Evolutionary conservation across 2,797 vertebrate genomes (phyloP).

Genomic region (Meriones psammophilus): DNA sequence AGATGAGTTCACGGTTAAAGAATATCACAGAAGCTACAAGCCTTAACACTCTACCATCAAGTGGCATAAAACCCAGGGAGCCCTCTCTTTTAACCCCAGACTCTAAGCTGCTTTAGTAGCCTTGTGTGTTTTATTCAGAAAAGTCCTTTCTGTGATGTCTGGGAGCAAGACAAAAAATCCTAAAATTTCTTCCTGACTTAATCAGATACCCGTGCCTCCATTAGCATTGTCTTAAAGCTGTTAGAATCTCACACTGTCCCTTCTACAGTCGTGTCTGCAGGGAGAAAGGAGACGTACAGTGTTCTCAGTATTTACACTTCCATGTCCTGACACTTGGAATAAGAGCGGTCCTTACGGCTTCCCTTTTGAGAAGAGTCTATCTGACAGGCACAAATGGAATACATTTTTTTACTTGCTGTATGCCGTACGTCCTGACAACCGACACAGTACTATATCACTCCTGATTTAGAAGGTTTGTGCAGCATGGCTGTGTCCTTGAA

Average conservation of each 20-base stretch:
- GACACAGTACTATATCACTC: constrained; percentile 2
- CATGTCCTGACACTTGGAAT: constrained; percentile 9
- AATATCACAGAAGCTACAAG: constrained; percentile 53
- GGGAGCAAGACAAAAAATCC: constrained; percentile 41
- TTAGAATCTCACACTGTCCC: constrained; percentile 10
- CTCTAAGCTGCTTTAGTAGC: constrained; percentile 32
- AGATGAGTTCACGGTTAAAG: constrained; percentile 69
- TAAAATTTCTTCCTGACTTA: constrained; percentile 68
- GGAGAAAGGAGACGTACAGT: not conserved
- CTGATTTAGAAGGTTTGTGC: constrained; percentile 47
- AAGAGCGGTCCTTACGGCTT: constrained; percentile 19
- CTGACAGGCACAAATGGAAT: constrained; percentile 61
- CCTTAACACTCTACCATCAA: constrained; percentile 55
- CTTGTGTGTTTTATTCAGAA: constrained; percentile 5
- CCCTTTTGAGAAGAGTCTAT: constrained; percentile 3
- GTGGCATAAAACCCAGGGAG: constrained; percentile 40
- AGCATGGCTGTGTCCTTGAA: not conserved
- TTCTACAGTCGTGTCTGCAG: constrained; percentile 38
- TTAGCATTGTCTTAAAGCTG: not conserved
- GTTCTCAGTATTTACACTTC: constrained; percentile 34
- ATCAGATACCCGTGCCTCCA: constrained; percentile 2
- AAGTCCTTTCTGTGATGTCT: not conserved
- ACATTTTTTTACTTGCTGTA: constrained; percentile 31
- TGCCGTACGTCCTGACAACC: not conserved
- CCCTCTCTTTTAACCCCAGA: constrained; percentile 5